Evolutionary conservation across 92 coral and sea anemone species (phyloP), one percentile per base, ranked within the genome.

Genomic region (Phenganax subtilis): DNA sequence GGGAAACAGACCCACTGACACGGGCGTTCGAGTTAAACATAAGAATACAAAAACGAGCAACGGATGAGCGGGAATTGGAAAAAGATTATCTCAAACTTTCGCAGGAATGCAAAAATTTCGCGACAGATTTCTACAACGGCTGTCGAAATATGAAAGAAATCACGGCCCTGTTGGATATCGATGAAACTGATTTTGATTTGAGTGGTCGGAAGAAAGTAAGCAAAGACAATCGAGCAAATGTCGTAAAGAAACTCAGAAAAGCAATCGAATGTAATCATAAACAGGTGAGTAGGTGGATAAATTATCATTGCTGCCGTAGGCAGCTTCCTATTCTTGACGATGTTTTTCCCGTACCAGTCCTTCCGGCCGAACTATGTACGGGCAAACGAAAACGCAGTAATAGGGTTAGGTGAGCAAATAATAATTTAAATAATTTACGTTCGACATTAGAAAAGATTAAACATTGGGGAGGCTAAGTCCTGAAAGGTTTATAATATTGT

Each of bases 91-190:
- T 84, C 47, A 85, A 89, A 53, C 71, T 92, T 51, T 90, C 96
- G 27, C 87, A 90, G 59, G 89, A 87, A 52, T 93, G 97, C 72
- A 93, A 93, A 57, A 91, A 76, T n/a, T 89, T 87, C 76, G 93
- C 90, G 0, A 92, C 89, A 51, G 92, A 85, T 27, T 76, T 93
- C 65, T 80, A 89, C 88, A 89, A 93, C 56, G 87, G 89, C 15
- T 93, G 97, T 71, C 89, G 88, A 7, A 90, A 87, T 81, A 91
- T 89, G 97, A 80, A 79, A 9, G 97, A 93, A 69, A 91, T 93
- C 10, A 91, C 81, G 10, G 87, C 81, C 0, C 81, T 76, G 10
- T 55, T 76, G 81, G 81, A 76, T 25, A 75, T 75, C 52, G 80
- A 55, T 59, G 80, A 75, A 55, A 6, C 2, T 1, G 6, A 55